Percentiles rank a stretch among this genome's conserved stretches.
Evolutionary conservation across 2,888 invertebrate genomes (phyloP).

Genomic region (Luperina nickerlii): DNA sequence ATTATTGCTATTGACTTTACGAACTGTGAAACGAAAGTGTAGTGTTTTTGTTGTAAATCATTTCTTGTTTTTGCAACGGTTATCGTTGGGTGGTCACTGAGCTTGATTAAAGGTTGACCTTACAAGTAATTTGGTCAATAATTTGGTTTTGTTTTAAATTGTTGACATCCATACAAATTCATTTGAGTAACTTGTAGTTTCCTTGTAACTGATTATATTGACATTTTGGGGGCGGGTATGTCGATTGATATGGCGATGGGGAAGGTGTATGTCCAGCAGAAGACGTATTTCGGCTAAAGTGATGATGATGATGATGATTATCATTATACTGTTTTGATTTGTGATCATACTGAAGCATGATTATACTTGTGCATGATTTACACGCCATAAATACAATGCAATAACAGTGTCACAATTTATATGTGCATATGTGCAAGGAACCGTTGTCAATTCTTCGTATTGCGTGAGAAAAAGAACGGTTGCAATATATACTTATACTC

Average conservation of each 20-base stretch:
- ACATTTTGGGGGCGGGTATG: neutral
- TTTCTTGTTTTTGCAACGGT: conserved; percentile 34
- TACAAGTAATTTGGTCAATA: conserved; percentile 19
- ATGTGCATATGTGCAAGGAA: conserved; percentile 26
- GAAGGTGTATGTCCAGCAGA: neutral
- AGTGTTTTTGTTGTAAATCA: conserved; percentile 40
- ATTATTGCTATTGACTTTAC: conserved; percentile 67
- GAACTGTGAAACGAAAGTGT: conserved; percentile 61
- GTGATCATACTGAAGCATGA: neutral
- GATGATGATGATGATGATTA: neutral
- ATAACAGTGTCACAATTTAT: conserved; percentile 41
- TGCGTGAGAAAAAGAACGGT: conserved; percentile 50
- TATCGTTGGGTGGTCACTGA: conserved; percentile 47
- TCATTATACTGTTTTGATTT: neutral
- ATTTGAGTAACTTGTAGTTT: conserved; percentile 11
- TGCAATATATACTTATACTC: conserved; percentile 12
- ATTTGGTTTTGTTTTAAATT: conserved; percentile 17
- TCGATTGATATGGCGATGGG: neutral
- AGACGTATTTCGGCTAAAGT: neutral
- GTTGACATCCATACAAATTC: conserved; percentile 5
- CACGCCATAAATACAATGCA: conserved; percentile 19
- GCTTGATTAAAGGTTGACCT: conserved; percentile 30
- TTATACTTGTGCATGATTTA: neutral
- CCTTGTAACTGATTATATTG: neutral
- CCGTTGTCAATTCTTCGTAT: conserved; percentile 39